Conservation (phyloP, 1,140 invertebrate species). For the Adoxophyes honmai region DNA sequence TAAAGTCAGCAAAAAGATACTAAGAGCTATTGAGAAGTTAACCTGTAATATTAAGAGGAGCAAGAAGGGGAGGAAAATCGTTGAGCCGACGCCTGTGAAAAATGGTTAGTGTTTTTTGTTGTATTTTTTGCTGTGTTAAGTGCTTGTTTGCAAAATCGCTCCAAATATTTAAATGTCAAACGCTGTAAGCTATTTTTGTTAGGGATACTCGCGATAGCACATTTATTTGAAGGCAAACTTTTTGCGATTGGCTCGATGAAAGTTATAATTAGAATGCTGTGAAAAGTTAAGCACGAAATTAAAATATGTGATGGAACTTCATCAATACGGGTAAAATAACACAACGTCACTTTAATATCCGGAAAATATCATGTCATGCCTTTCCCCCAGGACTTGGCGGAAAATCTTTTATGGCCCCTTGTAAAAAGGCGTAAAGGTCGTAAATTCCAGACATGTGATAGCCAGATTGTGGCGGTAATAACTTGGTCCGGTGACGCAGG, state of each 20-base stretch:
- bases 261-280: too few relatives aligned
- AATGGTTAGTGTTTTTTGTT: slow-evolving; percentile 23
- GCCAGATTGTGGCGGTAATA: slow-evolving; percentile 13
- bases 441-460: slow-evolving; percentile 13
- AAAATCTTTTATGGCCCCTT: slow-evolving; percentile 8
- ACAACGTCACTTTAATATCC: slow-evolving; percentile 9
- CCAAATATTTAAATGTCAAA: too few relatives aligned
- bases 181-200: too few relatives aligned
- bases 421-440: slow-evolving; percentile 13
- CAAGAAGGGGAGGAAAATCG: slow-evolving; percentile 41
- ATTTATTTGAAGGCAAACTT: too few relatives aligned
- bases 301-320: too few relatives aligned
- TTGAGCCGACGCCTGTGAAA: slow-evolving; percentile 19
- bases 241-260: too few relatives aligned
- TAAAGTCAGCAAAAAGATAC: slow-evolving; percentile 69
- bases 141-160: neutral
- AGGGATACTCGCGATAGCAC: too few relatives aligned
- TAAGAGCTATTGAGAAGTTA: slow-evolving; percentile 63
- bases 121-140: neutral
- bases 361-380: slow-evolving; percentile 6
- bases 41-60: slow-evolving; percentile 61
- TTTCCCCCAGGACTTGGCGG: neutral
- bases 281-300: too few relatives aligned
- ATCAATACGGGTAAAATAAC: too few relatives aligned
- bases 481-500: slow-evolving; percentile 5